Conservation (phyloP, 64 coral and sea anemone species). For the Montipora sp. region DNA sequence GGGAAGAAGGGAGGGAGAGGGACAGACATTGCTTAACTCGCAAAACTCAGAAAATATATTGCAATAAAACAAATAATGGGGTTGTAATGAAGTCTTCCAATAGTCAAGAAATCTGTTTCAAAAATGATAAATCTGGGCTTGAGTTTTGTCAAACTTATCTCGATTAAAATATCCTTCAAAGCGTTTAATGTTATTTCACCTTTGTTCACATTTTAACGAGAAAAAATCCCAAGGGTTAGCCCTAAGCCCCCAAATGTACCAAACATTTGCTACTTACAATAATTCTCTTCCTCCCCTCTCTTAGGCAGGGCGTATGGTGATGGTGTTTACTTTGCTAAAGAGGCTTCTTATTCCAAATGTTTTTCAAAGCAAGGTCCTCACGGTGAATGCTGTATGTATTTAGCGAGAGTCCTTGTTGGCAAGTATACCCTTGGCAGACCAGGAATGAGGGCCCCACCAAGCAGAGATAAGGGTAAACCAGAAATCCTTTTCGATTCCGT, state of each 20-base stretch:
- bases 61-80: too few species aligned
- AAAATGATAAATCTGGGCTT: too few species aligned
- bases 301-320: slow-evolving; percentile 11
- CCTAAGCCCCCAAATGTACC: not conserved
- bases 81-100: too few species aligned
- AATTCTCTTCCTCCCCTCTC: not conserved
- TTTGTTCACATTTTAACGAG: too few species aligned
- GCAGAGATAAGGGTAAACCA: not conserved
- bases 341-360: not conserved
- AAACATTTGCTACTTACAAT: not conserved
- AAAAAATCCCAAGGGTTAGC: too few species aligned
- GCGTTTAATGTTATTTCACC: too few species aligned
- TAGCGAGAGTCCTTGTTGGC: slow-evolving; percentile 41
- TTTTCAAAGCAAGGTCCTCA: not conserved
- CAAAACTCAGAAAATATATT: too few species aligned
- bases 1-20: too few species aligned
- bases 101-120: too few species aligned
- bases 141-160: too few species aligned
- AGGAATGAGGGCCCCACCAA: slow-evolving; percentile 4
- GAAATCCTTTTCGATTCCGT: slow-evolving; percentile 59
- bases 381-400: slow-evolving; percentile 31
- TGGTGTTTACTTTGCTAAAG: slow-evolving; percentile 57
- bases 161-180: too few species aligned
- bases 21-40: too few species aligned
- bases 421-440: not conserved